Evolutionary conservation across 2,888 invertebrate genomes (phyloP), one percentile per base, ranked within the genome.

Genomic region (Ormyrus labotus): DNA sequence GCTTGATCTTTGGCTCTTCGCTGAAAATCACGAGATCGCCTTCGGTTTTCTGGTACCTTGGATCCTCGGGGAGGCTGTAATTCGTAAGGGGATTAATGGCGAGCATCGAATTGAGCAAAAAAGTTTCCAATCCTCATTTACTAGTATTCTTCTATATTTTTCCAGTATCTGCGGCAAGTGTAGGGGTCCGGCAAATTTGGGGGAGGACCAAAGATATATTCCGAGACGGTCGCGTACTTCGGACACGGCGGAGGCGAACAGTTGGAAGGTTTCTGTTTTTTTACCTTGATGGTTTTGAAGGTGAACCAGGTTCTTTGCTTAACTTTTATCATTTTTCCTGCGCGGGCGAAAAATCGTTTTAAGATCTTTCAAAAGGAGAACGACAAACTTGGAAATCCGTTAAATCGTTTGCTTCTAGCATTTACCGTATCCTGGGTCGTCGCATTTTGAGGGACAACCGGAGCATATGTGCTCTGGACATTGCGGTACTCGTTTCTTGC

Each of bases 1-100:
- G n/a, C 19, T 50, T 34, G 7, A 34, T 6, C 19, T 72, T 76
- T 0, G 61, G 64, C 0, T 60, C 13, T 71, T 82, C 81, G 13
- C 81, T 84, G 60, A 80, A 85, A 2, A 86, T 2, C 6, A 84
- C 65, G 11, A 84, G 83, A 51, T 85, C 84, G 5, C 86, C 84
- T 5, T 61, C 5, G 0, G 85, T 87, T 0, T 11, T 8, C 7
- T 75, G n/a, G 78, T 85, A 86, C 5, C 85, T 75, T 0, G 84
- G 71, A 78, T 87, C 87, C 0, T 45, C 34, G 34, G 34, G 34
- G 34, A 4, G 47, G 6, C 81, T 81, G 11, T n/a, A 63, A 50
- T 45, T n/a, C 9, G 19, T 13, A 19, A 11, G 7, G 10, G 3
- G 8, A 58, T 34, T 47, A 34, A 34, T 34, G 4, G 34, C 34